Conservation (phyloP, 2,113 vertebrate genomes). For the Motacilla alba region DNA sequence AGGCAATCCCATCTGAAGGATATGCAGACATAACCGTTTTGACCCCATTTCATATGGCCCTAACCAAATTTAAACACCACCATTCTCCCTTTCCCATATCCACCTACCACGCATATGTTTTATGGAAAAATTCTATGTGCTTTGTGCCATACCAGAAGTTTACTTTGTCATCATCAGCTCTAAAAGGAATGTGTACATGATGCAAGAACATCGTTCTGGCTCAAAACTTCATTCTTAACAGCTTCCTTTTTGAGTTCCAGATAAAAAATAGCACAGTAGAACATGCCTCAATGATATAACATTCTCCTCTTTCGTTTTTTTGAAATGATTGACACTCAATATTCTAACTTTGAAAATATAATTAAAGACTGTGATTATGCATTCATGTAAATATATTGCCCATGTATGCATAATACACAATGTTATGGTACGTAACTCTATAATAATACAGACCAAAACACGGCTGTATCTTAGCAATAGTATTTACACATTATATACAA, state of each 20-base stretch:
- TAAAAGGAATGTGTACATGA: neutral
- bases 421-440: neutral
- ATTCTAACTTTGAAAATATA: neutral
- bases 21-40: neutral
- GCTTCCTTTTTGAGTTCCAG: neutral
- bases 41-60: neutral
- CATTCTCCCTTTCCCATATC: neutral
- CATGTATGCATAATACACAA: neutral
- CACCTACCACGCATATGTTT: accelerated
- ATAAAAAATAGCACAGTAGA: neutral
- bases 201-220: neutral
- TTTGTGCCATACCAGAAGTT: neutral
- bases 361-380: neutral
- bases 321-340: neutral
- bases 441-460: neutral
- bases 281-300: neutral
- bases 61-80: neutral
- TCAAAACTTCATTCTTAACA: neutral
- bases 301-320: neutral
- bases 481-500: neutral
- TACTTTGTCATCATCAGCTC: neutral
- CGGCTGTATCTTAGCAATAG: neutral
- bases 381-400: neutral
- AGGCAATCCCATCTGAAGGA: neutral
- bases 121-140: neutral